Conservation (phyloP, 2,113 vertebrate genomes). For the Misgurnus anguillicaudatus region DNA sequence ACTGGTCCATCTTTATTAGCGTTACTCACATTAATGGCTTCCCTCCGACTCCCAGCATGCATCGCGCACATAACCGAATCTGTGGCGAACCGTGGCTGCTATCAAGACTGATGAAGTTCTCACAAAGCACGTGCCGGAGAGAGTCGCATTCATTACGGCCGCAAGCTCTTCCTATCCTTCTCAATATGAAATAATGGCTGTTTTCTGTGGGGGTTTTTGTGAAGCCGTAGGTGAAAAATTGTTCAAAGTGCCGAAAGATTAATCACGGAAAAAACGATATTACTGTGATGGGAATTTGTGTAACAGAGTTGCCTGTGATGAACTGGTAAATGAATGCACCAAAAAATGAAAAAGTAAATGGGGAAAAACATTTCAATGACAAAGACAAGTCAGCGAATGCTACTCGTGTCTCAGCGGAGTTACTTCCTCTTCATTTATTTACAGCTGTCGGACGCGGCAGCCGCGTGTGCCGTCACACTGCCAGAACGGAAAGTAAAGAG, state of each 20-base stretch:
- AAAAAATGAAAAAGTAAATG: slow-evolving; percentile 32
- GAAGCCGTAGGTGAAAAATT: slow-evolving; percentile 46
- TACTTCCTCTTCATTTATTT: slow-evolving; percentile 75
- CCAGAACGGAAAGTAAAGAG: neutral
- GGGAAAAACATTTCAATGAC: slow-evolving; percentile 47
- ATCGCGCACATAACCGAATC: slow-evolving; percentile 56
- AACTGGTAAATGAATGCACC: slow-evolving; percentile 66
- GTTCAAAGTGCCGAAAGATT: slow-evolving; percentile 71
- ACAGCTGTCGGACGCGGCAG: slow-evolving; percentile 63
- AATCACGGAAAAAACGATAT: slow-evolving; percentile 72
- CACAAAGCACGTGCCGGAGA: slow-evolving; percentile 60
- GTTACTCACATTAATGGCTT: slow-evolving; percentile 24
- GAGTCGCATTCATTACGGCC: slow-evolving; percentile 71
- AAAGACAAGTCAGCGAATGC: slow-evolving; percentile 67
- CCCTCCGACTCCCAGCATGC: slow-evolving; percentile 42
- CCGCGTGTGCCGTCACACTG: slow-evolving; percentile 62
- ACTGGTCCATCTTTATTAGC: slow-evolving; percentile 44
- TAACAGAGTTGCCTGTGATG: slow-evolving; percentile 62
- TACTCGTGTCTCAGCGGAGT: slow-evolving; percentile 58
- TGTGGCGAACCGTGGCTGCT: neutral
- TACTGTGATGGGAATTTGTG: slow-evolving; percentile 71
- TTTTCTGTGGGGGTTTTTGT: slow-evolving; percentile 45
- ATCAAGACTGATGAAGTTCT: slow-evolving; percentile 64
- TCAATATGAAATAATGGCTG: slow-evolving; percentile 74
- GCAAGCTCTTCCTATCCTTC: slow-evolving; percentile 67